These are phyloP conservation scores for Amblyraja radiata DNA, from an alignment of 2,797 vertebrate species.

Conservation along the genomic window DNA sequence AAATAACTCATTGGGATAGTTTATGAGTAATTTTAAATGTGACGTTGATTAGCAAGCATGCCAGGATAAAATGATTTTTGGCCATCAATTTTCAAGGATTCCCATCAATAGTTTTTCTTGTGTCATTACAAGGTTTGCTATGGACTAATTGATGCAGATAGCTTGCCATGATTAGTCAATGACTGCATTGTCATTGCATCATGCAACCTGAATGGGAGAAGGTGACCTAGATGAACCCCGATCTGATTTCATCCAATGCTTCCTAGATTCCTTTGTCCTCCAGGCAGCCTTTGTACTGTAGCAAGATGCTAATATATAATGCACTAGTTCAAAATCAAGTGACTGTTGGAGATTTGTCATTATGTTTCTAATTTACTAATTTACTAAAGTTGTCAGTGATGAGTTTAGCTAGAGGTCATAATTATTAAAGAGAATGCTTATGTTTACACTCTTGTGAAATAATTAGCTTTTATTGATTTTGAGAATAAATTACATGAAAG, in stretches of 20 bases:
- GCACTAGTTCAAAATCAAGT: neutral
- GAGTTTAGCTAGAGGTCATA: conserved; percentile 31
- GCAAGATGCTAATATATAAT: neutral
- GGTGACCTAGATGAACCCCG: neutral
- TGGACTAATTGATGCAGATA: neutral
- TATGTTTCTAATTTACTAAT: conserved; percentile 35
- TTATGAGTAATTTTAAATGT: neutral
- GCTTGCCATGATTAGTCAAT: neutral
- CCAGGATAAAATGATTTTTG: neutral
- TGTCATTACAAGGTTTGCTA: neutral
- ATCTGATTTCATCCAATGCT: neutral
- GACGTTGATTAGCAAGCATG: too few species aligned
- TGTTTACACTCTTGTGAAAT: conserved; percentile 26
- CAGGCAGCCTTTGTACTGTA: neutral
- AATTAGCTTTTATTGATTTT: conserved; percentile 37
- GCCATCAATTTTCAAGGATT: neutral
- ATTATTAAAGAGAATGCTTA: conserved; percentile 29
- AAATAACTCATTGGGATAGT: neutral
- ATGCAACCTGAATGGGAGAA: neutral
- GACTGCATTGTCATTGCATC: neutral
- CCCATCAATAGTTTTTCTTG: neutral
- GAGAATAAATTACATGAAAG: conserved; percentile 22
- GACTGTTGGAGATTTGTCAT: conserved; percentile 30
- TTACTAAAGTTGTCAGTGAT: conserved; percentile 13
- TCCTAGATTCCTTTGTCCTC: neutral